These are phyloP conservation scores for Zelostemma sp. DNA, from an alignment of 1,140 invertebrate species.

Conservation along the genomic window DNA sequence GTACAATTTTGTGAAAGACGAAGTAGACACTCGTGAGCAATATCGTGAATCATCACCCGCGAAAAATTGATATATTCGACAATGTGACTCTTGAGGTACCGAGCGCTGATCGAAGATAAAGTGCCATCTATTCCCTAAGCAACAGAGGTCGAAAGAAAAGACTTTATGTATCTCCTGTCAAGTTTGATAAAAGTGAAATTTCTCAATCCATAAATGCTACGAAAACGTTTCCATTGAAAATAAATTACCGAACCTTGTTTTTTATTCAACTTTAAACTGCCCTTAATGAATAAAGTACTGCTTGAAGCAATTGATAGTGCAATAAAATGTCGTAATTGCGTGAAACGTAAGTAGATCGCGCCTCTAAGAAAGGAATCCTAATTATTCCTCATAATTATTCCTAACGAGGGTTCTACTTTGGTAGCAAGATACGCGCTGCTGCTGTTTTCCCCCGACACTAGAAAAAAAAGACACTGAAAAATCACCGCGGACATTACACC, in stretches of 20 bases:
- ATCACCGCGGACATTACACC: conserved; percentile 43
- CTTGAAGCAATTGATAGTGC: background rate
- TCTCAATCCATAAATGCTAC: background rate
- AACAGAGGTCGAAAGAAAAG: background rate
- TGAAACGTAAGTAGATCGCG: conserved; percentile 2
- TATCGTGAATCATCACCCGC: conserved; percentile 13
- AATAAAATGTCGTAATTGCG: background rate
- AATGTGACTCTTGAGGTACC: conserved; percentile 24
- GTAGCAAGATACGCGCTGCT: conserved; percentile 29
- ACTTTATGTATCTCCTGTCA: conserved; percentile 5
- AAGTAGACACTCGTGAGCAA: conserved; percentile 7
- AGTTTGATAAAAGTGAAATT: background rate
- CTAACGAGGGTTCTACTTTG: conserved; percentile 56
- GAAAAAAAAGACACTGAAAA: conserved; percentile 42
- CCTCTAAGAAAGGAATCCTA: conserved; percentile 47
- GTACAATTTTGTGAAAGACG: background rate
- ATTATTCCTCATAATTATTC: conserved; percentile 64
- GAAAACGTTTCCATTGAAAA: too few species aligned
- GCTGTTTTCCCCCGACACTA: conserved; percentile 29
- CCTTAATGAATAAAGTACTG: background rate
- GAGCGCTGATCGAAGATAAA: conserved; percentile 34
- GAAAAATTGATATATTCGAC: conserved; percentile 25
- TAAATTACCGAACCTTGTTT: too few species aligned
- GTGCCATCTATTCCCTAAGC: conserved; percentile 23
- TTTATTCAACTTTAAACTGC: too few species aligned